Conservation (phyloP, 2,113 vertebrate genomes). For the Hippoglossus stenolepis region DNA sequence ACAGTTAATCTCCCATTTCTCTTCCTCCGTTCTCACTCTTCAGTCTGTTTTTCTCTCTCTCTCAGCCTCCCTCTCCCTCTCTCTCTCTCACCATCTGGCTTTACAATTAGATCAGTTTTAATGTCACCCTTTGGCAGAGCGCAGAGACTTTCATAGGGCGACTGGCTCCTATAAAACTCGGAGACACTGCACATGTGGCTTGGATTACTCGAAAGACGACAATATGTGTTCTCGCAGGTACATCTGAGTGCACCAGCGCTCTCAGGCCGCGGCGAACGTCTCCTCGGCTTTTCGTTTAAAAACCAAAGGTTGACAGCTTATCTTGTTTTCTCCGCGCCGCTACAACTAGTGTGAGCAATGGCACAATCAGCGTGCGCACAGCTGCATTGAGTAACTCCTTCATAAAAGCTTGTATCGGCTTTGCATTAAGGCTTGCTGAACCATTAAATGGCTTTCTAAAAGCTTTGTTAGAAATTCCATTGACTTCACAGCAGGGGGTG, state of each 20-base stretch:
- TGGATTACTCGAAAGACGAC: slow-evolving; percentile 47
- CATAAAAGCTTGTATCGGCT: slow-evolving; percentile 52
- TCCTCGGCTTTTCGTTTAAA: slow-evolving; percentile 13
- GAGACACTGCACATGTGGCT: slow-evolving; percentile 54
- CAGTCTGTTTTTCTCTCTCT: neutral
- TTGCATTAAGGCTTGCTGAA: slow-evolving; percentile 71
- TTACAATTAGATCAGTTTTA: slow-evolving; percentile 76
- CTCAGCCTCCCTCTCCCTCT: slow-evolving; percentile 11
- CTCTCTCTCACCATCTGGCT: slow-evolving; percentile 72
- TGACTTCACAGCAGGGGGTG: slow-evolving; percentile 63
- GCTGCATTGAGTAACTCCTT: neutral
- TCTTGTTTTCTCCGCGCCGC: neutral
- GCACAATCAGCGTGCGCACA: neutral
- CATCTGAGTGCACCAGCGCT: neutral
- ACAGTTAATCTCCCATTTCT: slow-evolving; percentile 20
- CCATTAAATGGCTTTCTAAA: slow-evolving; percentile 74
- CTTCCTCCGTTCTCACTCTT: slow-evolving; percentile 1
- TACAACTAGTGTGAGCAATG: slow-evolving; percentile 15
- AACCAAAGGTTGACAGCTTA: slow-evolving; percentile 2
- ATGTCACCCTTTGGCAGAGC: slow-evolving; percentile 77
- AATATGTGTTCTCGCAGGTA: slow-evolving; percentile 12
- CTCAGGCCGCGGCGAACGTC: neutral
- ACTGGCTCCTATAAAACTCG: slow-evolving; percentile 77
- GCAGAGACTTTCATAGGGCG: slow-evolving; percentile 70
- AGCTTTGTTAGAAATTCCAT: slow-evolving; percentile 71